Evolutionary conservation across 2,113 vertebrate species (phyloP).

Genomic region (Maccullochella peelii): DNA sequence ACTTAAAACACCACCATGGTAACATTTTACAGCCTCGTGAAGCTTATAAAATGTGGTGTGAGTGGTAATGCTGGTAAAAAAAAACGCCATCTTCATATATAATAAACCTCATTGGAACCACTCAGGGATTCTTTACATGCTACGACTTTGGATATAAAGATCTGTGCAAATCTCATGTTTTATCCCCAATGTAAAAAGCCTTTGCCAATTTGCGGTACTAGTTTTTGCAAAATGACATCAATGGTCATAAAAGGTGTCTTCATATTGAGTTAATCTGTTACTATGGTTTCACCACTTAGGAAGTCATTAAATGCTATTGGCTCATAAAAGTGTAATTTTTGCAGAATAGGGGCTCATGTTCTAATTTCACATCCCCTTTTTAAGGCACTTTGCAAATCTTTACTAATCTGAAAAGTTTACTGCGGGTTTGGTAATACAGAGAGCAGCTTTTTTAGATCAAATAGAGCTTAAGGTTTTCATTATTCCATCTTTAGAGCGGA

Average conservation of each 20-base stretch:
- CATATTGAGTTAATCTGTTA: slow-evolving; percentile 63
- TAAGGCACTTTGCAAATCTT: slow-evolving; percentile 3
- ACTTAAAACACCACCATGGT: slow-evolving; percentile 25
- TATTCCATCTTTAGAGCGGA: slow-evolving; percentile 29
- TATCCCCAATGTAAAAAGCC: slow-evolving; percentile 44
- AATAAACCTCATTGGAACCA: slow-evolving; percentile 37
- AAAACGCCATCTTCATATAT: slow-evolving; percentile 13
- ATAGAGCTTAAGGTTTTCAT: slow-evolving; percentile 45
- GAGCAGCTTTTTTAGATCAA: slow-evolving; percentile 44
- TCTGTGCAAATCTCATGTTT: slow-evolving; percentile 53
- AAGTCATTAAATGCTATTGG: slow-evolving; percentile 61
- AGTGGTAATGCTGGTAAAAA: slow-evolving; percentile 15
- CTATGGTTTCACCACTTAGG: slow-evolving; percentile 63
- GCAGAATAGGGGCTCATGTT: slow-evolving; percentile 43
- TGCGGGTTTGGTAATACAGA: slow-evolving; percentile 10
- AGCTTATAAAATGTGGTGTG: slow-evolving; percentile 28
- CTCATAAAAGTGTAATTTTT: slow-evolving; percentile 60
- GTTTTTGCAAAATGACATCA: slow-evolving; percentile 65
- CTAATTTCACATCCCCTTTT: slow-evolving; percentile 26
- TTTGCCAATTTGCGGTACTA: slow-evolving; percentile 23
- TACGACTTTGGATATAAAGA: slow-evolving; percentile 41
- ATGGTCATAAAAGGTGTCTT: slow-evolving; percentile 61
- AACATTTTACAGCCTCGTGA: slow-evolving; percentile 25
- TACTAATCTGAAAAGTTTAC: slow-evolving; percentile 40
- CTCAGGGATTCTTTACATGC: slow-evolving; percentile 17